Base-by-base conservation (phyloP, 2,888 invertebrate genomes). In the Cremastinae sp. region DNA sequence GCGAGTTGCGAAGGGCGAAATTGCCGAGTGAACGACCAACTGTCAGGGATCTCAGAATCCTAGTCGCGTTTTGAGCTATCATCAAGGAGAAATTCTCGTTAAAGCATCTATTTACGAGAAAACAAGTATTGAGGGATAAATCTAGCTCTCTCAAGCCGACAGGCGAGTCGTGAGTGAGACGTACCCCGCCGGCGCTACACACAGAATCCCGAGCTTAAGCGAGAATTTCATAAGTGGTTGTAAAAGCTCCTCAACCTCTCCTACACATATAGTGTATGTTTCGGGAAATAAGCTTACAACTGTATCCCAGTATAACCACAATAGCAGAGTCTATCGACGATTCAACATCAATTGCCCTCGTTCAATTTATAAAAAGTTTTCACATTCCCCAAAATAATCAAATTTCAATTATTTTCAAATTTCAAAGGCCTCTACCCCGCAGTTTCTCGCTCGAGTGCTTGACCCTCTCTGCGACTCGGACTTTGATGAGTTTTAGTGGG, bases 11-110 rank as follows among this genome's bases (percentile, higher is more conserved):
- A 16, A 61, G 47, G 47, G 56, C 36, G 36, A 38, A 62, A 51
- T 75, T 75, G 38, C 58, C 64, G 53, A 64, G 41, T 14, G 56
- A 34, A 47, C 18, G 72, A 45, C 64, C 53, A 20, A 59, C 43
- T 41, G 34, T 9, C 14, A 8, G 28, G 62, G 41, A 14, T 66
- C 38, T 66, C 38, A 12, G 34, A 12, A 16, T 54, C 18, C 18
- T 34, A 14, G 7, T 18, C 38, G 38, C 43, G n/a, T 54, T 18
- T 18, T 12, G 12, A 34, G 2, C 20, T 47, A 7, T 45, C 61
- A 9, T 56, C 45, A n/a, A 20, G 22, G 20, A 8, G 20, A 49
- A 64, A 51, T 51, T 38, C 49, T 38, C 38, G 38, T 38, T 20
- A 20, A 20, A 38, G 20, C 14, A 10, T 20, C 36, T 49, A 51